Evolutionary conservation across 2,888 invertebrate species (phyloP).

Genomic region (Catocala sponsa): DNA sequence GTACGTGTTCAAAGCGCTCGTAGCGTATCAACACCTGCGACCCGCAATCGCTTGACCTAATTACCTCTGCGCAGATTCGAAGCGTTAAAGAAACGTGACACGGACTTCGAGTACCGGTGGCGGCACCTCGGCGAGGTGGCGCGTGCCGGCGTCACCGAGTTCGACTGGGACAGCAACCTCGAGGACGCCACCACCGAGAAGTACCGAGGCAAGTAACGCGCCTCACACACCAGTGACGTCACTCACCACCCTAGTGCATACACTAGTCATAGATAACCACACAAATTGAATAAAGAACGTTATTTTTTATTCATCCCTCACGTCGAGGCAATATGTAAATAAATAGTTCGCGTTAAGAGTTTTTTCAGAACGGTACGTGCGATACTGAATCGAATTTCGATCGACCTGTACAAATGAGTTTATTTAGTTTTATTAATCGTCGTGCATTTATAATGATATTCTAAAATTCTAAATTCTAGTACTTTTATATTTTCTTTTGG

Average conservation of each 20-base stretch:
- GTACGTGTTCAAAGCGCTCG: conserved; percentile 22
- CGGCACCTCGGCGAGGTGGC: conserved; percentile 94
- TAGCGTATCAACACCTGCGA: conserved; percentile 33
- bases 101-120: conserved; percentile 94
- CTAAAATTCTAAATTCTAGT: conserved; percentile 26
- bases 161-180: conserved; percentile 95
- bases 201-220: conserved; percentile 76
- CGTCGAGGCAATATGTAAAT: conserved; percentile 45
- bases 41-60: conserved; percentile 31
- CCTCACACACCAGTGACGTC: conserved; percentile 22
- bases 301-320: conserved; percentile 47
- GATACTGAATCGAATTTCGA: conserved; percentile 23
- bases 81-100: conserved; percentile 93
- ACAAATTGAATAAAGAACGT: conserved; percentile 42
- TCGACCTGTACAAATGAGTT: conserved; percentile 35
- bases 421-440: conserved; percentile 37
- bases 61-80: conserved; percentile 89
- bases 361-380: conserved; percentile 29
- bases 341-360: conserved; percentile 38
- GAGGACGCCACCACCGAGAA: conserved; percentile 90
- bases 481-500: conserved; percentile 22
- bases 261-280: conserved; percentile 69
- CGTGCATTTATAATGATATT: conserved; percentile 49
- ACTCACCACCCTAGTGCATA: conserved; percentile 60
- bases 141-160: conserved; percentile 93